A percentile compares a stretch with the other conserved stretches of the same genome.
Conservation (phyloP, 2,888 invertebrate species). For the Amiota minor region DNA sequence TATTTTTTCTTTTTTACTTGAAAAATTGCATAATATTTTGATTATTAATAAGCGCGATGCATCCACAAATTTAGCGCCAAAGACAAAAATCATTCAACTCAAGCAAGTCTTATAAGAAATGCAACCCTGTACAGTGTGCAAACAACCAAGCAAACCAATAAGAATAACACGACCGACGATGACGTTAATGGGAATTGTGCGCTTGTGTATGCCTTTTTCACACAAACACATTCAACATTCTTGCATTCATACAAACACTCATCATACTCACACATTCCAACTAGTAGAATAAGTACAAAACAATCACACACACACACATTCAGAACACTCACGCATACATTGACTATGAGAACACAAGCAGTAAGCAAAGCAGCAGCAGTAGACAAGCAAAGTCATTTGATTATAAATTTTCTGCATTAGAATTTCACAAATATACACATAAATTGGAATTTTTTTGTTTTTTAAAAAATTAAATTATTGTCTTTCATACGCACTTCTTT, state of each 20-base stretch:
- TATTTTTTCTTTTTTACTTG: too few relatives aligned
- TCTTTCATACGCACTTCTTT: constrained; percentile 21
- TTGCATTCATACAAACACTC: constrained; percentile 44
- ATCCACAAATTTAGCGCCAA: constrained; percentile 18
- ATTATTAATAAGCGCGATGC: too few relatives aligned
- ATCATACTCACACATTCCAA: constrained; percentile 32
- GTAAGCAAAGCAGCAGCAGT: neutral
- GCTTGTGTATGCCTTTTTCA: constrained; percentile 47
- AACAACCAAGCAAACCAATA: constrained; percentile 49
- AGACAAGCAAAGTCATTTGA: constrained; percentile 58
- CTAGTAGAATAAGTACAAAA: constrained; percentile 44
- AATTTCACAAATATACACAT: constrained; percentile 60
- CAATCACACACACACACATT: too few relatives aligned
- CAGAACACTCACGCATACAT: constrained; percentile 37
- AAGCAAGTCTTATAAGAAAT: constrained; percentile 40
- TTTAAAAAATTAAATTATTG: neutral
- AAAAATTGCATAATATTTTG: too few relatives aligned
- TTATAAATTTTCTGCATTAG: constrained; percentile 53
- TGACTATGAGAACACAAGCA: constrained; percentile 40
- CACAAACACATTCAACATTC: constrained; percentile 37
- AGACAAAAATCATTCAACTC: constrained; percentile 23
- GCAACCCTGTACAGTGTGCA: constrained; percentile 56
- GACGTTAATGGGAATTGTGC: constrained; percentile 68
- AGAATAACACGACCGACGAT: constrained; percentile 65
- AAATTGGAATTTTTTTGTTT: constrained; percentile 15